These are phyloP conservation scores for Timema cristinae DNA, from an alignment of 2,888 invertebrate species.

Conservation along the genomic window DNA sequence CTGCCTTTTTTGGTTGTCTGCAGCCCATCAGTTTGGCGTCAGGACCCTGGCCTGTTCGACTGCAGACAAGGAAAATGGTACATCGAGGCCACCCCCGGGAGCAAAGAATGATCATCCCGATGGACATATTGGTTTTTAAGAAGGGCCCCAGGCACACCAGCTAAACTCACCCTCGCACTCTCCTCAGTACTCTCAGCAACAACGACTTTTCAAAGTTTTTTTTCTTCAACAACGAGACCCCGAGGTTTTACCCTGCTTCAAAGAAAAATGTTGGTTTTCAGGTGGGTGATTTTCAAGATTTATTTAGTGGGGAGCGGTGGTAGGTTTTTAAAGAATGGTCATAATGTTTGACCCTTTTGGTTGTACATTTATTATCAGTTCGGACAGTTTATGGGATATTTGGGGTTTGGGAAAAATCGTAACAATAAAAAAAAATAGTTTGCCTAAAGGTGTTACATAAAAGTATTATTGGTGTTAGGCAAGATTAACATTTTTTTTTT, in stretches of 20 bases:
- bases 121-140: slow-evolving; percentile 97
- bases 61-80: slow-evolving; percentile 97
- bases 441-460: no score
- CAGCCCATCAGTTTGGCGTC: no score
- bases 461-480: no score
- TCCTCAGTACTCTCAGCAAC: slow-evolving; percentile 92
- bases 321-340: no score
- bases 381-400: no score
- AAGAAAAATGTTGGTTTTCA: slow-evolving; percentile 70
- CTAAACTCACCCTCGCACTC: slow-evolving; percentile 84
- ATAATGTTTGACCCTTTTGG: no score
- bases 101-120: slow-evolving; percentile 95
- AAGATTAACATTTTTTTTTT: no score
- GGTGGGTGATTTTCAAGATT: neutral
- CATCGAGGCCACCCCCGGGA: slow-evolving; percentile 93
- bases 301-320: no score
- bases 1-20: slow-evolving; percentile 15
- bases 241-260: slow-evolving; percentile 73
- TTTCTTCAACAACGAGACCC: slow-evolving; percentile 64
- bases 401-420: no score
- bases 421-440: no score
- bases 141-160: slow-evolving; percentile 71
- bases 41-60: no score
- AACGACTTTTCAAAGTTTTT: slow-evolving; percentile 96
- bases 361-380: no score